phyloP scores from a whole-genome alignment of 1,140 invertebrate species.

The Drosophila oshimai region DNA sequence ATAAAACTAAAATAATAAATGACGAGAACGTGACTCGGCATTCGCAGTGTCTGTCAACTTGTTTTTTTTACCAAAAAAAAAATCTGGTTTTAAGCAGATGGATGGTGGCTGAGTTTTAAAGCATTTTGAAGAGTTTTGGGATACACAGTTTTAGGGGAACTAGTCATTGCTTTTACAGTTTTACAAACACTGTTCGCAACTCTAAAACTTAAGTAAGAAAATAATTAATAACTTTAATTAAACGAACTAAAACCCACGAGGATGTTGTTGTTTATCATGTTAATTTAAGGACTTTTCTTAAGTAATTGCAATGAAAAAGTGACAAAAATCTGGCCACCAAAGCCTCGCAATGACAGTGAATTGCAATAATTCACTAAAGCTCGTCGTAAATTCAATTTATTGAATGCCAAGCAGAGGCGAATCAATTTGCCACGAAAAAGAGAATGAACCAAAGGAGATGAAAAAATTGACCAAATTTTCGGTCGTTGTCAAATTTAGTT shows the following conservation, averaged over 20 bases:
- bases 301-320: constrained; percentile 1
- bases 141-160: constrained; percentile 3
- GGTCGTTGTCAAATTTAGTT: constrained; percentile 17
- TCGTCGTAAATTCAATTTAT: constrained; percentile 49
- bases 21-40: constrained; percentile 58
- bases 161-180: constrained; percentile 13
- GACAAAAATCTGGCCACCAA: not conserved
- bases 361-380: constrained; percentile 36
- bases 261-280: no score
- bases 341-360: constrained; percentile 1
- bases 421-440: constrained; percentile 36
- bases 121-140: not conserved
- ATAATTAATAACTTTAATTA: no score
- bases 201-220: no score
- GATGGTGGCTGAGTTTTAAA: constrained; percentile 31
- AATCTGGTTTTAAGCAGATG: constrained; percentile 24
- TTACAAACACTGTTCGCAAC: not conserved
- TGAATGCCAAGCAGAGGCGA: constrained; percentile 21
- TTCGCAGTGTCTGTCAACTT: constrained; percentile 40
- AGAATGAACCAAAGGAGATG: not conserved
- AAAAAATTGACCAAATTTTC: constrained; percentile 15
- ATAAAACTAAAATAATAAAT: constrained; percentile 70
- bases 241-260: no score
- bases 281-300: no score
- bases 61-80: constrained; percentile 30